Percentiles rank a stretch among this genome's conserved stretches.
Conservation (phyloP, 2,888 invertebrate species). For the Cordilura impudica region DNA sequence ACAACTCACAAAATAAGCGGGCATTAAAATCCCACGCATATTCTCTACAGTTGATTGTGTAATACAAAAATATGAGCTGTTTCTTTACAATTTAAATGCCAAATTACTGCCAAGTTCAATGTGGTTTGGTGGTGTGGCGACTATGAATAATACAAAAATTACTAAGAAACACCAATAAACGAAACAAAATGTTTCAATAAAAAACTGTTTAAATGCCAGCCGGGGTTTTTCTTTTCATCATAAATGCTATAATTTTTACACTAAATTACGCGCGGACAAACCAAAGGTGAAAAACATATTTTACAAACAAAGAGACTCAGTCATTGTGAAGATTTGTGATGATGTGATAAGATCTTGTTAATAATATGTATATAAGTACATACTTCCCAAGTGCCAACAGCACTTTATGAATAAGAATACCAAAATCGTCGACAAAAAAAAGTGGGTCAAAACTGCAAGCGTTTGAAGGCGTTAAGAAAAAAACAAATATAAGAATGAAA, state of each 20-base stretch:
- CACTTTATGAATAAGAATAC: constrained; percentile 12
- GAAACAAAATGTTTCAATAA: constrained; percentile 2
- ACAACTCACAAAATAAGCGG: no score
- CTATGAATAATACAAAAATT: constrained; percentile 45
- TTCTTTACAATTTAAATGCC: neutral
- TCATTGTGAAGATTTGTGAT: neutral
- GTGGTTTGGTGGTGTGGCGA: no score
- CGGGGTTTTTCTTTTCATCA: constrained; percentile 48
- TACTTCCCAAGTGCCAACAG: constrained; percentile 60
- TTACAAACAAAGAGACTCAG: neutral
- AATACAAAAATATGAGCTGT: neutral
- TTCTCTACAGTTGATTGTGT: neutral
- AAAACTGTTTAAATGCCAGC: constrained; percentile 37
- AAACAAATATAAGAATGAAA: constrained; percentile 18
- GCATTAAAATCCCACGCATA: constrained; percentile 48
- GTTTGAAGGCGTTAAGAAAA: constrained; percentile 37
- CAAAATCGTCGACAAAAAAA: constrained; percentile 35
- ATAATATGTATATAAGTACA: neutral
- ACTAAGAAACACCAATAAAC: neutral
- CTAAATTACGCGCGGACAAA: constrained; percentile 32
- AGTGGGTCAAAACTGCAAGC: constrained; percentile 63
- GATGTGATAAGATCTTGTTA: constrained; percentile 16
- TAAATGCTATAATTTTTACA: constrained; percentile 3
- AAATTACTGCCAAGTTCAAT: constrained; percentile 57
- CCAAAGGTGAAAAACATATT: constrained; percentile 45